phyloP scores from a whole-genome alignment of 1,140 invertebrate genomes.

The Aphaenogaster rudis region DNA sequence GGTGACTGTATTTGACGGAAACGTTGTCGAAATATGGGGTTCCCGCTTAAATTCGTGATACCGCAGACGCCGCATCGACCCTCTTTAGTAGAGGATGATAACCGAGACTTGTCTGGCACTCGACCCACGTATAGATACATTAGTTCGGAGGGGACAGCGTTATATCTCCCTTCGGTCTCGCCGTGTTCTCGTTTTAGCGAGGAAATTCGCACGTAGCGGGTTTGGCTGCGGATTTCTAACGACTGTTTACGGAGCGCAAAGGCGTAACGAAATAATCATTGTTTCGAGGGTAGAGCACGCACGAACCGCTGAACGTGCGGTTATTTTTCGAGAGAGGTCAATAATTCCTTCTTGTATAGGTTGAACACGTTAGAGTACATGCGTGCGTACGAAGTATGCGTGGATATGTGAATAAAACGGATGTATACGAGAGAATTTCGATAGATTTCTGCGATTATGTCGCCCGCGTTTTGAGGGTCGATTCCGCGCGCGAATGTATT shows the following conservation, averaged over 20 bases:
- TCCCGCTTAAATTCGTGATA: slow-evolving; percentile 57
- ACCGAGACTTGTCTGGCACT: slow-evolving; percentile 57
- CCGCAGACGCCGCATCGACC: neutral
- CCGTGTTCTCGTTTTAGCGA: slow-evolving; percentile 65
- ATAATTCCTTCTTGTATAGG: slow-evolving; percentile 27
- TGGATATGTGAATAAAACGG: slow-evolving; percentile 20
- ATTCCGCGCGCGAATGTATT: neutral
- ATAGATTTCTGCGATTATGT: slow-evolving; percentile 55
- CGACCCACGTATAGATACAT: slow-evolving; percentile 65
- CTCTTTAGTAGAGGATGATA: slow-evolving; percentile 63
- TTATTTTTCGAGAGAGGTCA: slow-evolving; percentile 33
- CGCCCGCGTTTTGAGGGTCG: neutral
- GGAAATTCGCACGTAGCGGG: slow-evolving; percentile 69
- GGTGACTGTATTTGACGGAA: slow-evolving; percentile 49
- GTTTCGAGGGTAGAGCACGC: slow-evolving; percentile 31
- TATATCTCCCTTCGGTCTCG: slow-evolving; percentile 34
- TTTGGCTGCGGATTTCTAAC: slow-evolving; percentile 71
- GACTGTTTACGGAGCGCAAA: slow-evolving; percentile 61
- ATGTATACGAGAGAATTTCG: slow-evolving; percentile 23
- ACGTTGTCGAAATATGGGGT: slow-evolving; percentile 7
- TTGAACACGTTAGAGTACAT: neutral
- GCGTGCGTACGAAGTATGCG: neutral
- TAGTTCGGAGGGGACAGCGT: slow-evolving; percentile 37
- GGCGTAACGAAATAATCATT: slow-evolving; percentile 65
- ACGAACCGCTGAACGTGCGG: slow-evolving; percentile 23